These are phyloP conservation scores for Troglohyphantes excavatus DNA, from an alignment of 2,888 invertebrate genomes.

Conservation along the genomic window DNA sequence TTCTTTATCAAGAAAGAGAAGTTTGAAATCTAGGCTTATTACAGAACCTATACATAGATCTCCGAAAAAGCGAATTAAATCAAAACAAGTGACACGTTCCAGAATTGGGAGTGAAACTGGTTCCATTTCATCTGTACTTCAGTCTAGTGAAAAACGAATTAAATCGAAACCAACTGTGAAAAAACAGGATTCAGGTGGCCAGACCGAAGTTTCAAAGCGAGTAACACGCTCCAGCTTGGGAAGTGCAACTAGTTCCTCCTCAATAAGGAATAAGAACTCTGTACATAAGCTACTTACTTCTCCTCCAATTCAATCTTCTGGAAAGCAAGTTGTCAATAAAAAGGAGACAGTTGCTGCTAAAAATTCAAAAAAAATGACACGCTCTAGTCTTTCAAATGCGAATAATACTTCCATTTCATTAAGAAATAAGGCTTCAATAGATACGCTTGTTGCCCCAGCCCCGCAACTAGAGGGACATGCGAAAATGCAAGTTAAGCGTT, in stretches of 20 bases:
- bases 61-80: not conserved
- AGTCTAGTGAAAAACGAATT: not conserved
- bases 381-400: no score
- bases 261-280: not conserved
- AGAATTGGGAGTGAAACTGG: not conserved
- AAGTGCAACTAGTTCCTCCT: not conserved
- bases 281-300: no score
- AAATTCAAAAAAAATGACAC: no score
- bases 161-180: not conserved
- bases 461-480: no score
- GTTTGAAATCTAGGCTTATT: not conserved
- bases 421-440: no score
- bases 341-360: no score
- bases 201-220: not conserved
- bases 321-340: no score
- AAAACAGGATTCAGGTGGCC: not conserved
- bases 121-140: not conserved
- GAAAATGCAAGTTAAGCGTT: no score
- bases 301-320: no score
- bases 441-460: no score
- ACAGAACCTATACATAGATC: not conserved
- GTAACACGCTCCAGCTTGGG: not conserved
- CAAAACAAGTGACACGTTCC: not conserved
- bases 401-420: no score
- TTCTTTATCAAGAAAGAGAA: not conserved